Base-by-base conservation (phyloP, 2,888 invertebrate genomes). In the Rhorus exstirpatorius region DNA sequence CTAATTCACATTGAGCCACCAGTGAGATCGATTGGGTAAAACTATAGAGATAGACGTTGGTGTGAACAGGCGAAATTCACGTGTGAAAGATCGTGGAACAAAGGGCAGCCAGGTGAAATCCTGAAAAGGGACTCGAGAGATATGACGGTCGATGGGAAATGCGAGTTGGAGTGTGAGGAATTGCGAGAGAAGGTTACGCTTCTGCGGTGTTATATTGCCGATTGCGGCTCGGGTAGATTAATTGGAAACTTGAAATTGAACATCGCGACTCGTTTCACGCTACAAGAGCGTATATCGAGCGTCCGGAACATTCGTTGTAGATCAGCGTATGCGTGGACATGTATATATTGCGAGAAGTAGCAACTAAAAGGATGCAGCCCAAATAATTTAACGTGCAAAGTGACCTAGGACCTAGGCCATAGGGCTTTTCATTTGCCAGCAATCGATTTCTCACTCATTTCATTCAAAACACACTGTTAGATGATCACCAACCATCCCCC, bases 241-340 rank as follows among this genome's bases (percentile, higher is more conserved):
- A 85, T 85, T 79, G 80, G 83, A 79, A 72, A 82, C 76, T 80
- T 74, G 65, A 80, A 83, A 85, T 83, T 81, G 84, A 84, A 83
- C 82, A 61, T 75, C 60, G 78, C 41, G 35, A 49, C 46, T 51
- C 44, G 21, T 55, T 35, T 46, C 19, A n/a, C 8, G 71, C 26
- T 60, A 49, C 35, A 60, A 49, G 41, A 19, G 41, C 17, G 12
- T 19, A 19, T 19, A n/a, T 38, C 38, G 38, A 38, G 38, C 38
- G 4, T 38, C 10, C 10, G 8, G 38, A 8, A 10, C 38, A n/a
- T n/a, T 38, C 10, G 31, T 31, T 31, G 31, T 49, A 17, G 8
- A 49, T 49, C 46, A 3, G 17, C 17, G 3, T 49, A 49, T 38
- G 1, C 10, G 8, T 38, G 38, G 8, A 8, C n/a, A n/a, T n/a